phyloP scores from a whole-genome alignment of 2,113 vertebrate genomes.

The Oenanthe oenanthe region DNA sequence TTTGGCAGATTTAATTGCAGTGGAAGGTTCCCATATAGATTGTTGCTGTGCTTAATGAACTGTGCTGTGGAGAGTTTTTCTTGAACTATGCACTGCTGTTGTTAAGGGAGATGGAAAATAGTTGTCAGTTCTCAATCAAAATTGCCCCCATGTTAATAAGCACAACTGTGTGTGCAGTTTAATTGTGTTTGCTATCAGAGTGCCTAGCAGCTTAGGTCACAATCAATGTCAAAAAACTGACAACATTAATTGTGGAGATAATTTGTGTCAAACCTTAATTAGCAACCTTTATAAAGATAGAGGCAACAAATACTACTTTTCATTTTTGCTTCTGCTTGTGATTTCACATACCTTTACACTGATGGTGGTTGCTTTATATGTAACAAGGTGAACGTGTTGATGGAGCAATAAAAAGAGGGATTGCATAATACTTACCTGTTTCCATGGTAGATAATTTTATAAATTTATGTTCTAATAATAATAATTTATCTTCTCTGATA shows the following conservation, averaged over 20 bases:
- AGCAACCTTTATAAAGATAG: slow-evolving; percentile 19
- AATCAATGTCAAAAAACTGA: slow-evolving; percentile 16
- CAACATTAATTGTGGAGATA: background rate
- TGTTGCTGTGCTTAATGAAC: slow-evolving; percentile 59
- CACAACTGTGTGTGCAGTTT: background rate
- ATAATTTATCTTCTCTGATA: background rate
- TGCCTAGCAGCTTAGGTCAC: slow-evolving; percentile 19
- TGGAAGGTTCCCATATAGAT: slow-evolving; percentile 29
- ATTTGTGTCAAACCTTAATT: slow-evolving; percentile 30
- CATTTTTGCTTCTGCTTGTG: background rate
- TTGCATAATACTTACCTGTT: background rate
- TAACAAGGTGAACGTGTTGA: background rate
- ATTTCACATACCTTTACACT: background rate
- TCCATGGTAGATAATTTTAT: background rate
- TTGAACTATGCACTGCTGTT: slow-evolving; percentile 20
- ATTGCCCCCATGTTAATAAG: slow-evolving; percentile 57
- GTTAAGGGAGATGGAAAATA: slow-evolving; percentile 54
- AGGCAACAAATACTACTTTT: background rate
- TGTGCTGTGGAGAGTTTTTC: slow-evolving; percentile 27
- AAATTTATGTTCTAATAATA: background rate
- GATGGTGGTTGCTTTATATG: background rate
- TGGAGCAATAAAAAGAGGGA: background rate
- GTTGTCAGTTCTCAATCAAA: slow-evolving; percentile 44
- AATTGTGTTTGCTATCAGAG: slow-evolving; percentile 40
- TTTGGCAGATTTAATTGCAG: slow-evolving; percentile 33